phyloP scores from a whole-genome alignment of 2,797 vertebrate genomes.

The Cichlasoma orientale region DNA sequence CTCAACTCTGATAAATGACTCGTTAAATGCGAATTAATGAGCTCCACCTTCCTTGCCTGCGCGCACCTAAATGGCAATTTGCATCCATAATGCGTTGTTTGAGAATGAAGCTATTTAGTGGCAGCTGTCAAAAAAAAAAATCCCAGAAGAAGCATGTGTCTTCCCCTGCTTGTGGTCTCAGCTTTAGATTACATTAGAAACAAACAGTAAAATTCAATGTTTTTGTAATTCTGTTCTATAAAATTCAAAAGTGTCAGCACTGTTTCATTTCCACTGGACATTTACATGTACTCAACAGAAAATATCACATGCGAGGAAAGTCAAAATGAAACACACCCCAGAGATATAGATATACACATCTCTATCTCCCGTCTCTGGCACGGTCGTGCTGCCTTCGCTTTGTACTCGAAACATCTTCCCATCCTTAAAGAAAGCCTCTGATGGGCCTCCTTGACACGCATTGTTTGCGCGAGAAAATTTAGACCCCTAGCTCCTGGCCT shows the following conservation, averaged over 20 bases:
- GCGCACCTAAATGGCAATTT: slow-evolving; percentile 56
- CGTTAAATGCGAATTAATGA: slow-evolving; percentile 59
- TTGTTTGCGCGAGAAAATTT: slow-evolving; percentile 81
- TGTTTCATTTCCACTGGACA: not conserved
- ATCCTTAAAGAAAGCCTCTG: slow-evolving; percentile 63
- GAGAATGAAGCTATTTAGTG: slow-evolving; percentile 63
- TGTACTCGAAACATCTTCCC: slow-evolving; percentile 70
- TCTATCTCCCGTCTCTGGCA: slow-evolving; percentile 59
- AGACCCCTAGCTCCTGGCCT: slow-evolving; percentile 74
- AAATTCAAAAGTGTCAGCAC: slow-evolving; percentile 10
- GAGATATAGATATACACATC: slow-evolving; percentile 56
- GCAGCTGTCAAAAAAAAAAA: slow-evolving; percentile 43
- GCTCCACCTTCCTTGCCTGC: slow-evolving; percentile 1
- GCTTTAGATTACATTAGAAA: not conserved
- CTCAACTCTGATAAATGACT: slow-evolving; percentile 52
- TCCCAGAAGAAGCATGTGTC: slow-evolving; percentile 25
- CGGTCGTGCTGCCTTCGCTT: slow-evolving; percentile 65
- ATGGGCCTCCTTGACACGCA: slow-evolving; percentile 78
- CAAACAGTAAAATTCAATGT: slow-evolving; percentile 15
- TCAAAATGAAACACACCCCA: slow-evolving; percentile 12
- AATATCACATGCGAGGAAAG: slow-evolving; percentile 2
- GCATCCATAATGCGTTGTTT: slow-evolving; percentile 45
- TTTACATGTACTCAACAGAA: slow-evolving; percentile 16
- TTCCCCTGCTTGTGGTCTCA: slow-evolving; percentile 38
- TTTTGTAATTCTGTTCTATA: slow-evolving; percentile 1